Conservation (phyloP, 2,113 vertebrate species). For the Gobius niger region DNA sequence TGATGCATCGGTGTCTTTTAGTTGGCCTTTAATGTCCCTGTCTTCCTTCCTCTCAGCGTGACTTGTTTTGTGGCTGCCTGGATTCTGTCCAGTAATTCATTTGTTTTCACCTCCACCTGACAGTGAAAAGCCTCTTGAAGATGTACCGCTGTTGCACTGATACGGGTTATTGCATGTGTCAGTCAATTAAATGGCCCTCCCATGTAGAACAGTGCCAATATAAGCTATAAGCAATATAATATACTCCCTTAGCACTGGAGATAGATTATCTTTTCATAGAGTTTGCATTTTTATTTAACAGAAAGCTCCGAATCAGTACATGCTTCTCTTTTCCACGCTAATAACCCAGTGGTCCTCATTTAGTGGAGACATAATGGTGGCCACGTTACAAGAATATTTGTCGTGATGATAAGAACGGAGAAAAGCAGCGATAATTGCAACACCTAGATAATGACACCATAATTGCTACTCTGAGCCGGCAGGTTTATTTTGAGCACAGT, state of each 20-base stretch:
- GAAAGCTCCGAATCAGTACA: background rate
- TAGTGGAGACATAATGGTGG: background rate
- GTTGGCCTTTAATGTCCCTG: conserved; percentile 12
- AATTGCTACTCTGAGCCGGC: conserved; percentile 60
- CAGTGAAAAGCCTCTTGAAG: conserved; percentile 28
- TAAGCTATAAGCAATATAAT: background rate
- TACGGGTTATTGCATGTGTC: conserved; percentile 40
- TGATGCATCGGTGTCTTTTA: conserved; percentile 27
- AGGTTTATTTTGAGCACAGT: conserved; percentile 61
- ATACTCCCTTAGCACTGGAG: background rate
- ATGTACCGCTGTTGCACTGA: conserved; percentile 11
- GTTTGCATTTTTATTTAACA: background rate
- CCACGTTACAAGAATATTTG: conserved; percentile 20
- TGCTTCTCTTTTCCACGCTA: conserved; percentile 2
- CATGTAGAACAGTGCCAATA: background rate
- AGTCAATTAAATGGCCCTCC: conserved; percentile 33
- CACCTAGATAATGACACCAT: conserved; percentile 53
- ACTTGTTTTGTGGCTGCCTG: conserved; percentile 15
- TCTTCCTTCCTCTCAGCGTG: conserved; percentile 2
- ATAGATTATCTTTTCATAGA: background rate
- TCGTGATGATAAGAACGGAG: conserved; percentile 15
- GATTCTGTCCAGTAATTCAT: conserved; percentile 16
- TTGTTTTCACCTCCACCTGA: conserved; percentile 30
- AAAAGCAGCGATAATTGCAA: conserved; percentile 52
- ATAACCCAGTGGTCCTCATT: conserved; percentile 8